Evolutionary conservation across 2,113 vertebrate species (phyloP).

Genomic region (Phalacrocorax carbo): DNA sequence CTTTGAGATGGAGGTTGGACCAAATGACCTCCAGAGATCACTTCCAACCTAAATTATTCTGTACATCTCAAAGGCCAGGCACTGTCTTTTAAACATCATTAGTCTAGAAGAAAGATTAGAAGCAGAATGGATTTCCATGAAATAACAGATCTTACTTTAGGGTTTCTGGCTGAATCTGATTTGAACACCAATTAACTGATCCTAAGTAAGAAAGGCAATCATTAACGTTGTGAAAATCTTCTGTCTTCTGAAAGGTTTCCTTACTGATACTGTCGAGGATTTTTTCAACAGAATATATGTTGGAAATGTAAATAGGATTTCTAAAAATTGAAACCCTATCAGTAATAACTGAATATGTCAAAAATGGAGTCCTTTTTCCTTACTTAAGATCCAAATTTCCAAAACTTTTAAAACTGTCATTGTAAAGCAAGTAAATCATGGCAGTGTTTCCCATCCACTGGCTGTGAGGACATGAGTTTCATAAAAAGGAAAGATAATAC

Average conservation of each 20-base stretch:
- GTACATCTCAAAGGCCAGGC: not conserved
- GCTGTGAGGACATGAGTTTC: not conserved
- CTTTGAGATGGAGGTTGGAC: not conserved
- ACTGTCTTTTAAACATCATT: not conserved
- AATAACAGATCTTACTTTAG: not conserved
- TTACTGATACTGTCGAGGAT: not conserved
- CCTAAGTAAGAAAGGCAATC: not conserved
- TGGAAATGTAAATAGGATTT: not conserved
- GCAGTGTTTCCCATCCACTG: not conserved
- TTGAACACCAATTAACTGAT: not conserved
- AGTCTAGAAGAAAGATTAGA: not conserved
- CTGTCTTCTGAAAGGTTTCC: not conserved
- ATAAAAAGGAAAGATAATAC: not conserved
- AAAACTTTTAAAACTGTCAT: not conserved
- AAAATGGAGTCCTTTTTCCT: not conserved
- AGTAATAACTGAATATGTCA: not conserved
- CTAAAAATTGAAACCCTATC: not conserved
- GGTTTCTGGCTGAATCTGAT: not conserved
- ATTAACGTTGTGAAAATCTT: not conserved
- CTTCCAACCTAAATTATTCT: not conserved
- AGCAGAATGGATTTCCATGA: not conserved
- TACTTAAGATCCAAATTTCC: not conserved
- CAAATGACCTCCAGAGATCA: not conserved
- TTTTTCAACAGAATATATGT: not conserved
- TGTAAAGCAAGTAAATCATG: not conserved